These are phyloP conservation scores for Onychostruthus taczanowskii DNA, from an alignment of 2,113 vertebrate species.

Conservation along the genomic window DNA sequence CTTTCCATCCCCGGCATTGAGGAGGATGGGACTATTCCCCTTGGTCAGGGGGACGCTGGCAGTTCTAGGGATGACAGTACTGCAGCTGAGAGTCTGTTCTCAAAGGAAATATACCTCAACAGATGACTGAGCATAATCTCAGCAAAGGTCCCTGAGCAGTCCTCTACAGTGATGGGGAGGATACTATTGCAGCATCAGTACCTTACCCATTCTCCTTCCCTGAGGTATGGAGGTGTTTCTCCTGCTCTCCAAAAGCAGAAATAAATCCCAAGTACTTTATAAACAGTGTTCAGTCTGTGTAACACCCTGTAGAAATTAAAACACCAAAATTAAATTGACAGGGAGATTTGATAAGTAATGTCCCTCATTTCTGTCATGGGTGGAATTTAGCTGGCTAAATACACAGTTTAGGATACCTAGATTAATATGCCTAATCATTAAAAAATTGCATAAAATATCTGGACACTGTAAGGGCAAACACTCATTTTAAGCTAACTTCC, in stretches of 20 bases:
- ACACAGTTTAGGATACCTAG: background rate
- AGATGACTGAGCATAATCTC: background rate
- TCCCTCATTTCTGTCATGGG: background rate
- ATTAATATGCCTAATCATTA: background rate
- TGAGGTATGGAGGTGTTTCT: background rate
- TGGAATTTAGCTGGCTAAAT: background rate
- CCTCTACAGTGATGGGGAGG: background rate
- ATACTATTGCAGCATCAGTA: background rate
- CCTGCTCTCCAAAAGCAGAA: background rate
- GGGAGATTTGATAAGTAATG: background rate
- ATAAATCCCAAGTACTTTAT: background rate
- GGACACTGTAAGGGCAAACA: background rate
- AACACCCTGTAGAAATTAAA: background rate
- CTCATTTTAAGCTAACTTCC: background rate
- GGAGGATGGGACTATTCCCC: background rate
- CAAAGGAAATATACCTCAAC: background rate
- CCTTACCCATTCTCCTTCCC: background rate
- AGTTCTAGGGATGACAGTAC: background rate
- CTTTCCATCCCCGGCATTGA: fast-evolving
- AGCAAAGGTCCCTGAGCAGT: background rate
- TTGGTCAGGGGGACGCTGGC: fast-evolving
- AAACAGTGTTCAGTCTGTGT: background rate
- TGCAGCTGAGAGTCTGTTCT: background rate
- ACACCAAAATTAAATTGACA: background rate
- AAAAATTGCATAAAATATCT: background rate